Conservation (phyloP, 2,113 vertebrate genomes). For the Austrofundulus limnaeus region DNA sequence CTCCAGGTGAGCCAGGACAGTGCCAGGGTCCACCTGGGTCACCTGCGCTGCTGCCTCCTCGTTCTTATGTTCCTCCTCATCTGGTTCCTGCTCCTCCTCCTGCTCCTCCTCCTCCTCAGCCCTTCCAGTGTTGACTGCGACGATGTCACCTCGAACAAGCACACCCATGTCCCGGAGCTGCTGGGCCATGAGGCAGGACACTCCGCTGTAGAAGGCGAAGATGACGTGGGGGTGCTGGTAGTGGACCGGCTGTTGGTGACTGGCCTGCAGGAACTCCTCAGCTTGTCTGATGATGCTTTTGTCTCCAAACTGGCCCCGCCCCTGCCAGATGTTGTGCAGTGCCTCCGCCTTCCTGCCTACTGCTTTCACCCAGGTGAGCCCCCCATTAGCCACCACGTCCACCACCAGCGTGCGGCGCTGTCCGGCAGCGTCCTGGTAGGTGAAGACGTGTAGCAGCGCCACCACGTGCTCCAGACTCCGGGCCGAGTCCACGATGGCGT, state of each 20-base stretch:
- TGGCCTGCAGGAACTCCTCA: conserved; percentile 89
- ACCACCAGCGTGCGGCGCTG: conserved; percentile 87
- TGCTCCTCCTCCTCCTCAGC: conserved; percentile 56
- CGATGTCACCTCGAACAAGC: conserved; percentile 89
- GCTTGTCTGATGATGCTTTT: conserved; percentile 91
- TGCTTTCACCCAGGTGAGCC: conserved; percentile 96
- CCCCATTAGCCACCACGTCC: conserved; percentile 90
- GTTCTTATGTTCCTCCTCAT: background rate
- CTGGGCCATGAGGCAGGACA: conserved; percentile 91
- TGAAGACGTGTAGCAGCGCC: conserved; percentile 89
- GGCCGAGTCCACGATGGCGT: conserved; percentile 88
- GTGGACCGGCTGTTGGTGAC: conserved; percentile 88
- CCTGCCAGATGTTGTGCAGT: conserved; percentile 95
- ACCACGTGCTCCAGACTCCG: conserved; percentile 87
- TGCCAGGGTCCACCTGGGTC: conserved; percentile 85
- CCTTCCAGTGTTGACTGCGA: conserved; percentile 82
- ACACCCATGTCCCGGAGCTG: conserved; percentile 88
- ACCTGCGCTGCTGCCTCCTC: conserved; percentile 55
- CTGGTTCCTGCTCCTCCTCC: conserved; percentile 13
- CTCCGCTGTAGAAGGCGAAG: conserved; percentile 94
- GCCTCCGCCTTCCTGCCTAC: conserved; percentile 95
- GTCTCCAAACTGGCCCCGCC: conserved; percentile 94
- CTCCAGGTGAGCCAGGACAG: conserved; percentile 85
- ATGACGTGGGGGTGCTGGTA: conserved; percentile 90
- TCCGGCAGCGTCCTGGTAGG: conserved; percentile 82